Evolutionary conservation across 2,113 vertebrate species (phyloP), one percentile per base, ranked within the genome.

Genomic region (Meriones unguiculatus): DNA sequence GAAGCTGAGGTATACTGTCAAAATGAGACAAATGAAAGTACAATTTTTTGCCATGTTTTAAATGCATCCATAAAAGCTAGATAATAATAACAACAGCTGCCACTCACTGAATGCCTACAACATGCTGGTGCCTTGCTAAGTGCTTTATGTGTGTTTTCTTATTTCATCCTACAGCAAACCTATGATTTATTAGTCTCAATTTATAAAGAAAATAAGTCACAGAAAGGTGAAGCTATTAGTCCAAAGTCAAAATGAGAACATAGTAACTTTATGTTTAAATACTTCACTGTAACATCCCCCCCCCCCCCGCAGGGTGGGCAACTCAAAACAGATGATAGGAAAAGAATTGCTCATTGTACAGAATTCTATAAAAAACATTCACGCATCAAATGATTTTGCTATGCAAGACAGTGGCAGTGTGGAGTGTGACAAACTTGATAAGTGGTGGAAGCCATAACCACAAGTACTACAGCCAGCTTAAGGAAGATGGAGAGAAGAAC

Each of bases 11-110:
- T 92, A 77, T 52, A 93, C 85, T 97, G 94, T 95, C 94, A 96
- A 90, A 97, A 95, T 85, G 89, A 97, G 88, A 97, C 87, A 95
- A 97, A 95, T 41, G 57, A 94, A 96, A 97, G 90, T n/a, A 96
- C 41, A 72, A 76, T 95, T 92, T 81, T 97, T 70, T 81, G 28
- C 88, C 75, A 76, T 67, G 90, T 93, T 95, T 97, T 97, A 95
- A 97, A 97, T 85, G 54, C 88, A 96, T 80, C n/a, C 88, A 76
- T 91, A 95, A 93, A 92, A 92, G 90, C 90, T 72, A 90, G 46
- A 89, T 84, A 93, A 84, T 90, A 96, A 95, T 76, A 95, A 93
- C 70, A 97, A 94, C 25, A 87, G 69, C 85, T 93, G 90, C 87
- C 92, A 85, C 70, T 91, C 94, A 76, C 1, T 6, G 70, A 81